Evolutionary conservation across 2,888 invertebrate genomes (phyloP), one percentile per base, ranked within the genome.

Genomic region (Melinopterus prodromus): DNA sequence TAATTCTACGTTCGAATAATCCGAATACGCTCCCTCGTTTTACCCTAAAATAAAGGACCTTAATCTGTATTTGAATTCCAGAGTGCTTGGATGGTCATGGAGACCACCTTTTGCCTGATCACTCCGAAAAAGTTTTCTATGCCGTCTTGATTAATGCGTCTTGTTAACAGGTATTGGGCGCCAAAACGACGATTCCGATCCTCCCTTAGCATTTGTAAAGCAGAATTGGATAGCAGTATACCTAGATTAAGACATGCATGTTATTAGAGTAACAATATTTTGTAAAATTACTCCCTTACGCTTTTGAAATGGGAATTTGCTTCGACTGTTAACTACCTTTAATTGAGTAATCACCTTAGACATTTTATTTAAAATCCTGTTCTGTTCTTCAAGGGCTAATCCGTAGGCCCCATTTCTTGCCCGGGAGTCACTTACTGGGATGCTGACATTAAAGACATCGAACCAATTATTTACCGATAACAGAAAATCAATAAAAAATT

Each of bases 121-220:
- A 53, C 1, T 9, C 53, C 53, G 53, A 53, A 53, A 53, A 53
- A 53, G 53, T 53, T 53, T 53, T 53, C 53, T 53, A 53, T 53
- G 53, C 2, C 53, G 53, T 53, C 53, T 53, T 53, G 53, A 53
- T 53, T 53, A 53, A 53, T 53, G 53, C 53, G 53, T 53, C 53
- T 53, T 53, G 53, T 53, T 53, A 53, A 53, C 53, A 53, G 53
- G 53, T 53, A 53, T 12, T 53, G 53, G 12, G 53, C 53, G 53
- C 53, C 53, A 53, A 53, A 53, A 53, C 53, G 53, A 53, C 53
- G 53, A 53, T 53, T 53, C 5, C 2, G 53, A 53, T 53, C 53
- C 53, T 53, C 53, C 53, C 53, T 53, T 53, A 53, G 53, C 53
- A 53, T 53, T 53, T 53, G 53, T 53, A 53, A 53, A 53, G 53